Evolutionary conservation across 2,113 vertebrate species (phyloP), one percentile per base, ranked within the genome.

Genomic region (Chaetorhynchus papuensis): DNA sequence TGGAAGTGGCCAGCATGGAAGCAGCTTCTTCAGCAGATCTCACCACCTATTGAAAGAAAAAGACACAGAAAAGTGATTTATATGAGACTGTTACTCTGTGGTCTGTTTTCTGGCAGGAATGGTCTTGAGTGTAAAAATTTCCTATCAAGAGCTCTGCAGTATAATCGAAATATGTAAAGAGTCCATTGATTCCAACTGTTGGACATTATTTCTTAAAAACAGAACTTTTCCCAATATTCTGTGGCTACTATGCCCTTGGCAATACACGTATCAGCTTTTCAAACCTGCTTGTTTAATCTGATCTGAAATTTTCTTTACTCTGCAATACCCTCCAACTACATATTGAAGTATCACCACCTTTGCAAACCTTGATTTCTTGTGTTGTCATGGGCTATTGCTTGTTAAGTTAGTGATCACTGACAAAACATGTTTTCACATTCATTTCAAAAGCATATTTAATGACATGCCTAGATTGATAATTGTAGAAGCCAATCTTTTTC

Each of bases 21-120:
- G 99, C 99, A 7, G 99, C 98, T 96, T 99, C 99, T 97, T 99
- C 99, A 23, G 99, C 99, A 65, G 99, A 99, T 91, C 99, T 98
- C 47, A 99, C 98, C 95, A 99, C 99, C 99, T 99, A 71, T 63
- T 96, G 44, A 87, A 87, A 92, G 71, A 71, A 47, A 49, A 76
- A 76, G 71, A 78, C 11, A 59, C 1, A 7, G 24, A 57, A 57
- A 89, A 53, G 57, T 33, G 0, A 83, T 61, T 59, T 56, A 54
- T 10, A 39, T 26, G 30, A 93, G 68, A 50, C 31, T 35, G 7
- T 41, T 70, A 49, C 26, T 76, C 21, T 69, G 14, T 4, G 19
- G 39, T 61, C 20, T 45, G 4, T 76, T 65, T 53, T 24, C 49
- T 86, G 26, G 18, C 44, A 92, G 39, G 31, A 79, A 70, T 26